Percentiles rank a stretch among this genome's conserved stretches.
phyloP scores from a whole-genome alignment of 53 echinoderm and acorn worm genomes.

The Echinometra lucunter region DNA sequence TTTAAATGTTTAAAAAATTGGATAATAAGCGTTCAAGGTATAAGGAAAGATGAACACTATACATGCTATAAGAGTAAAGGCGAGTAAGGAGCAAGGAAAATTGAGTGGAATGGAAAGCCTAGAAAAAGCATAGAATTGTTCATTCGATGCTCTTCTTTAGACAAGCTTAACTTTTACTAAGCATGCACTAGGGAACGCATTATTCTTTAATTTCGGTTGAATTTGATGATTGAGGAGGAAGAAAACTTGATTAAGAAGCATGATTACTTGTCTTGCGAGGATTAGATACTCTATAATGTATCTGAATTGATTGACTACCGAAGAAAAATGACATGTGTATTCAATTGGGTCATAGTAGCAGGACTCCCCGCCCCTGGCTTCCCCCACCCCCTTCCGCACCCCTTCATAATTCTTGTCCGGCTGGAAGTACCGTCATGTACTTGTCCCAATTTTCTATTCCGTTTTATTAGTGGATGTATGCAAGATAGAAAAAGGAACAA shows the following conservation, averaged over 20 bases:
- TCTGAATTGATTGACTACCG: neutral
- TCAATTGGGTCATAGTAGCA: constrained; percentile 36
- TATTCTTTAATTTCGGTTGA: neutral
- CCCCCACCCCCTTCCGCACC: constrained; percentile 6
- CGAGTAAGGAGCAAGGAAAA: too few species aligned
- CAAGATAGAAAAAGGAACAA: neutral
- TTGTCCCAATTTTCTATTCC: constrained; percentile 46
- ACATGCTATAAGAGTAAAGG: too few species aligned
- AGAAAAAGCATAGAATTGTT: too few species aligned
- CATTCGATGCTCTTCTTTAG: too few species aligned
- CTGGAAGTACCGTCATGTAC: constrained; percentile 58
- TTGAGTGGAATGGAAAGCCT: too few species aligned
- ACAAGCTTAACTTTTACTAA: too few species aligned
- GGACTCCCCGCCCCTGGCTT: constrained; percentile 25
- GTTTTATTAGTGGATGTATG: neutral
- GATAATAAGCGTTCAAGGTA: too few species aligned
- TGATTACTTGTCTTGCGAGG: neutral
- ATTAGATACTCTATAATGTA: neutral
- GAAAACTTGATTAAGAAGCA: neutral
- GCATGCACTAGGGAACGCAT: too few species aligned
- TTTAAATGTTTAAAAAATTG: too few species aligned
- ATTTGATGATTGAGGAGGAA: constrained; percentile 5
- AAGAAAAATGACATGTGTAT: constrained; percentile 5
- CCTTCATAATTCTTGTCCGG: neutral
- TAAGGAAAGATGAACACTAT: too few species aligned